Base-by-base conservation (phyloP, 2,113 vertebrate genomes). In the Dolichallabes microphthalmus region DNA sequence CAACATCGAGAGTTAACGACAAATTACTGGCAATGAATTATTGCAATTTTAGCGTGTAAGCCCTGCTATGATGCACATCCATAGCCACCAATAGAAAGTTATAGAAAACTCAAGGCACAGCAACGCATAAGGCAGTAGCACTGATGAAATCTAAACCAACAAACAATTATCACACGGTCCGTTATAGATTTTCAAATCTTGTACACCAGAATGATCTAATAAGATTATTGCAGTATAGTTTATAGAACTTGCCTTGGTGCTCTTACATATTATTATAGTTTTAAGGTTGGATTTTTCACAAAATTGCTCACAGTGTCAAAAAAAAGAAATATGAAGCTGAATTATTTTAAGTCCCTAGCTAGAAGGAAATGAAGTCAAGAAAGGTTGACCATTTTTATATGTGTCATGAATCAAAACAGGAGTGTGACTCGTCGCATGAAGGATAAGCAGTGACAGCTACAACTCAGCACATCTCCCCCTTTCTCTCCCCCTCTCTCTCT, bases 371-470 rank as follows among this genome's bases (percentile, higher is more conserved):
- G 15, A n/a, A 58, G 53, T 82, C 53, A 58, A 61, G 60, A 68
- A 25, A 35, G 61, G 30, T 3, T 78, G 61, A 27, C 20, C 20
- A 0, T 27, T 74, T 73, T 57, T 78, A 20, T 45, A 52, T 83
- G 60, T 30, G 82, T 27, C 69, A 45, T 60, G 55, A 74, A 58
- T 83, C 35, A 83, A 83, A 71, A 71, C 25, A 66, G n/a, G 13
- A 39, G 45, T 76, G 60, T 50, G 68, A 78, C 27, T 78, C n/a
- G 4, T 63, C 30, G 68, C 30, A 19, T 78, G 61, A 78, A 85
- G 83, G 61, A 78, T 78, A 85, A 68, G 30, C 74, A 84, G 57
- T 78, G 83, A 85, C 83, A 77, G 52, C 17, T 32, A 39, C 55
- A 53, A 14, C 25, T 22, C 63, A 66, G 60, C 60, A 64, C 60